Base-by-base conservation (phyloP, 2,797 vertebrate species). In the Vireo griseus region DNA sequence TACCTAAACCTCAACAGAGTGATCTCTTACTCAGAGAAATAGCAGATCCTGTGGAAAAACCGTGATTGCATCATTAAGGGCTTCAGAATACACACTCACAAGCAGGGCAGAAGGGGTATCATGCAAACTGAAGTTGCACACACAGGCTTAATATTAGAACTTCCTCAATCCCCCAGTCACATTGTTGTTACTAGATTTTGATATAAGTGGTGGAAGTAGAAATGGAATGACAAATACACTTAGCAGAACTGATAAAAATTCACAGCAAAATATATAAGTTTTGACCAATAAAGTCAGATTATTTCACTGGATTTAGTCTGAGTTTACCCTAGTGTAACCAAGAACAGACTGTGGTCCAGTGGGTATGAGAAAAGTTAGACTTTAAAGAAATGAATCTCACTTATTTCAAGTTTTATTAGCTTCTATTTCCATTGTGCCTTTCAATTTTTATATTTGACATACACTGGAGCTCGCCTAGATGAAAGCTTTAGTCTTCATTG, bases 321-420 rank as follows among this genome's bases (percentile, higher is more conserved):
- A 19, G 52, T 91, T 92, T 95, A 91, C 66, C 58, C 54, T 73
- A 37, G 69, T 86, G 87, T 86, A 87, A 83, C 44, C 40, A 31
- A 69, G 82, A 91, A 39, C 24, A 66, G 58, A 75, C 62, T 55
- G 66, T 84, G 80, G 59, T 66, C 93, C 28, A 4, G n/a, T 65
- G 58, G 73, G 82, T 82, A 93, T 81, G 48, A 68, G 33, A 90
- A 67, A 94, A 95, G 62, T 69, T 82, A 85, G 28, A 80, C 14
- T 79, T 86, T 45, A 91, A 88, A 86, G 81, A 91, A 95, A 93
- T 89, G 92, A 80, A 73, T 78, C 79, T 81, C 87, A 94, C 17
- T 45, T 84, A 67, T 78, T 92, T 83, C 40, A 84, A 78, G 40
- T 86, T 88, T 88, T 92, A 94, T 95, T 96, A 65, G 33, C 51